Evolutionary conservation across 2,797 vertebrate genomes (phyloP), one percentile per base, ranked within the genome.

Genomic region (Esox masquinongy): DNA sequence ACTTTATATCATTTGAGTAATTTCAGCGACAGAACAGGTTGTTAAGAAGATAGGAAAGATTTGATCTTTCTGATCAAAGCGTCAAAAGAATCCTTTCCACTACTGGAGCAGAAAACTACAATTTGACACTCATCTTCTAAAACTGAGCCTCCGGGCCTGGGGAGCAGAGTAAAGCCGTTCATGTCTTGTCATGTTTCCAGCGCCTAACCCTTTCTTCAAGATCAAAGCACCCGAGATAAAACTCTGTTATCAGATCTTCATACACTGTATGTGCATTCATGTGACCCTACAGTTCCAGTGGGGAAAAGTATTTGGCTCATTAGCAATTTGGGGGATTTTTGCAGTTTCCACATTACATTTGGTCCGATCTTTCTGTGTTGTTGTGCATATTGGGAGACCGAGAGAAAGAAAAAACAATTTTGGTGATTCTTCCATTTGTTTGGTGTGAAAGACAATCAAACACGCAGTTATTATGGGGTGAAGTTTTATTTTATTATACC

Each of bases 131-230:
- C 78, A 78, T 84, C 84, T 67, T 39, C 17, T 56, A 43, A 22
- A 64, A 53, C 12, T 83, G 80, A 70, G 43, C 85, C 84, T 75
- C 34, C 19, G 56, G 86, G 86, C 79, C 73, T 81, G n/a, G 75
- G 59, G 79, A 75, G 72, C 87, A 59, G 56, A 59, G 22, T n/a
- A 24, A 7, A 61, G 9, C 22, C 2, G 19, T n/a, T 59, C 86
- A 69, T 91, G 91, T 88, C 83, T 68, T 70, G 80, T 88, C 90
- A 83, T 3, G 90, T 84, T 83, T 68, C 36, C 69, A 63, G 50
- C 82, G 74, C 76, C 77, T 83, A 72, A 83, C 75, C 75, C 78
- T 84, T 88, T 83, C 82, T 78, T 77, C 82, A 70, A 80, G 77
- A 85, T 90, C 82, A 84, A 88, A 90, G 87, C 76, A 14, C 79